phyloP scores from a whole-genome alignment of 2,888 invertebrate species.

The Julus scandinavius region DNA sequence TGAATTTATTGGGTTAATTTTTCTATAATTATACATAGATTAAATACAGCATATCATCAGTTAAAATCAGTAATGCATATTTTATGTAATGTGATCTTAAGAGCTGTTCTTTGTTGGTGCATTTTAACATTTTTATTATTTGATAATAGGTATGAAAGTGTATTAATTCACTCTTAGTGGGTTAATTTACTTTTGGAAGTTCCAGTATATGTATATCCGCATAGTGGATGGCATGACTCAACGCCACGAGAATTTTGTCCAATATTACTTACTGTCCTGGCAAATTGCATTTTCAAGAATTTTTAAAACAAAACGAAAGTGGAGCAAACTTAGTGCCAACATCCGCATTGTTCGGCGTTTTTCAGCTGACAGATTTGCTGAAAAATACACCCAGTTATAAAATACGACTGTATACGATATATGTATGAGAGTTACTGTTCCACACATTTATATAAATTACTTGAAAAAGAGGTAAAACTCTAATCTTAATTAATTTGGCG shows the following conservation, averaged over 20 bases:
- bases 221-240: background rate
- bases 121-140: too few species aligned
- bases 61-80: too few species aligned
- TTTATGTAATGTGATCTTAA: too few species aligned
- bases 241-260: background rate
- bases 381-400: background rate
- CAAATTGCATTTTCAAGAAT: background rate
- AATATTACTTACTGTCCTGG: background rate
- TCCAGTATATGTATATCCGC: background rate
- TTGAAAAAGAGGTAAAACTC: background rate
- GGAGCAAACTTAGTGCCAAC: background rate
- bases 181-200: too few species aligned
- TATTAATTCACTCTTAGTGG: too few species aligned
- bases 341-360: slow-evolving; percentile 11
- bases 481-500: too few species aligned
- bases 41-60: too few species aligned
- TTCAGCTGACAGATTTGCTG: background rate
- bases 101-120: too few species aligned
- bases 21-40: too few species aligned
- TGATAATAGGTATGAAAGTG: too few species aligned
- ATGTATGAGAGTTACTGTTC: background rate
- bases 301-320: background rate
- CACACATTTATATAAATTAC: background rate
- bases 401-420: too few species aligned
- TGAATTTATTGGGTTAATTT: too few species aligned